phyloP scores from a whole-genome alignment of 1,140 invertebrate species.

The Matsumurasca onukii region DNA sequence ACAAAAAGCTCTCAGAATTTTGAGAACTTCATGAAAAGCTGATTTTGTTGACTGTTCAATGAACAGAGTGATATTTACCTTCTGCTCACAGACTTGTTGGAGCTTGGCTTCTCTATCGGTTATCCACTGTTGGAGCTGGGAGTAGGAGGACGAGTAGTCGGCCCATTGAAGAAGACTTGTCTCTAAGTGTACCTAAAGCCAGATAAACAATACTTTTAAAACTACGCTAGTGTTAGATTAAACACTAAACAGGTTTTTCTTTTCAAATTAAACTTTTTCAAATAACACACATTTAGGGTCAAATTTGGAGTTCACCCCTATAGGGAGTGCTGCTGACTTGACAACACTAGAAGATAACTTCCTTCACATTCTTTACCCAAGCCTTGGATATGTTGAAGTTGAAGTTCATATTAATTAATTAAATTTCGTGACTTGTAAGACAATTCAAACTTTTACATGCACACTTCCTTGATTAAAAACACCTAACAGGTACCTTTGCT shows the following conservation, averaged over 20 bases:
- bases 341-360: slow-evolving; percentile 77
- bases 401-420: too few relatives aligned
- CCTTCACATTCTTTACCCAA: slow-evolving; percentile 88
- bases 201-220: too few relatives aligned
- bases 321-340: slow-evolving; percentile 71
- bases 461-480: not conserved
- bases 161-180: slow-evolving; percentile 91
- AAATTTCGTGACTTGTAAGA: too few relatives aligned
- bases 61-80: too few relatives aligned
- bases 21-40: too few relatives aligned
- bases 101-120: slow-evolving; percentile 89
- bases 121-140: slow-evolving; percentile 93
- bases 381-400: slow-evolving; percentile 76
- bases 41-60: too few relatives aligned
- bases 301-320: slow-evolving; percentile 78
- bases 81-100: slow-evolving; percentile 89
- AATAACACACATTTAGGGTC: too few relatives aligned
- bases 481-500: slow-evolving; percentile 57
- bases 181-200: slow-evolving; percentile 72
- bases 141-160: slow-evolving; percentile 91
- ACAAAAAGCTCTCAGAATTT: too few relatives aligned
- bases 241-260: too few relatives aligned
- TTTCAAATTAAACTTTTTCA: too few relatives aligned
- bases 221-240: too few relatives aligned
- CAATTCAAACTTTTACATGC: too few relatives aligned